These are phyloP conservation scores for Globicephala melas DNA, from an alignment of 2,113 vertebrate species.

Conservation along the genomic window DNA sequence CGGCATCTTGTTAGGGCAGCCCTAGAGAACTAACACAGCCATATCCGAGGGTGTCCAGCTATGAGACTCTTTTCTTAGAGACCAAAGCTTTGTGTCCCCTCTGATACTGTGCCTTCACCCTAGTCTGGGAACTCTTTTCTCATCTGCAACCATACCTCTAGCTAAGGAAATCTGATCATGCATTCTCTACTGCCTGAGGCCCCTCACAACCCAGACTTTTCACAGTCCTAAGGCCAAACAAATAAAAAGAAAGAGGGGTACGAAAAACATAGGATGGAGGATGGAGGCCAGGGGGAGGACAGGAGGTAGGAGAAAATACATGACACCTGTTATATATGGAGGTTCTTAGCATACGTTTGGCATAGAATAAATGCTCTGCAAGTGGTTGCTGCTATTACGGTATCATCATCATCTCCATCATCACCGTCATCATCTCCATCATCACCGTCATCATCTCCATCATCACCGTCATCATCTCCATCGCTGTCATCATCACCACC, in stretches of 20 bases:
- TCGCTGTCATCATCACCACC: neutral
- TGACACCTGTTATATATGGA: neutral
- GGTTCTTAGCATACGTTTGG: neutral
- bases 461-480: too few species aligned
- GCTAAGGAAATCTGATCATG: neutral
- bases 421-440: fast-evolving
- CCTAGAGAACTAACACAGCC: neutral
- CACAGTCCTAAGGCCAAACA: neutral
- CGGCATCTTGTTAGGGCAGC: neutral
- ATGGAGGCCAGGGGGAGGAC: neutral
- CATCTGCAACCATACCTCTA: neutral
- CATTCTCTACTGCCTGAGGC: neutral
- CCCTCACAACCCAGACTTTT: neutral
- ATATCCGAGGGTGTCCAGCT: neutral
- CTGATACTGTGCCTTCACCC: neutral
- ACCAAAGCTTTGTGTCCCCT: neutral
- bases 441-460: too few species aligned
- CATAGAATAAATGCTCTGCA: neutral
- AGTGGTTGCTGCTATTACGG: neutral
- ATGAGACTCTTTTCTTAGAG: neutral
- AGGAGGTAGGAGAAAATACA: neutral
- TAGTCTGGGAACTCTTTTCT: neutral
- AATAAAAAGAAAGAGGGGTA: neutral
- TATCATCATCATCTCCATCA: neutral
- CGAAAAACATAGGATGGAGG: neutral